Base-by-base conservation (phyloP, 1,140 invertebrate species). In the Ylistrum balloti region DNA sequence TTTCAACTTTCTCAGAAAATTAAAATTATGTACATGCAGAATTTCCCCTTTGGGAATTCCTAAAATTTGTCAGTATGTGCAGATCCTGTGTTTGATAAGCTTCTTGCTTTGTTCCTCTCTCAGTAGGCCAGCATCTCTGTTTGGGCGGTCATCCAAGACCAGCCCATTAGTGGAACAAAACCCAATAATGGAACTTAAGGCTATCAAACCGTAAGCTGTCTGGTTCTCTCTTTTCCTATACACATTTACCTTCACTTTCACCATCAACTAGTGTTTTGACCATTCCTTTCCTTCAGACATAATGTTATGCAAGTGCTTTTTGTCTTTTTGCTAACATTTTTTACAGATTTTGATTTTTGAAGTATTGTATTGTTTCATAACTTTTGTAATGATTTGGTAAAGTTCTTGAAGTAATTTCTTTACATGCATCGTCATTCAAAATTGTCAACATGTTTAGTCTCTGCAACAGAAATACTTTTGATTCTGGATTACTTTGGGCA, bases 281-380 rank as follows among this genome's bases (percentile, higher is more conserved):
- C 56, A 74, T 74, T 74, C 56, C 56, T 74, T 74, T 74, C 56
- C 56, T n/a, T 28, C n/a, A 74, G 56, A 74, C 56, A 74, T 74
- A 28, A 5, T 28, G n/a, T 74, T 45, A 9, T 74, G 56, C 56
- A 74, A n/a, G 22, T 56, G 45, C 45, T 56, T 74, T 45, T 74
- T n/a, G 22, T 28, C 22, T 3, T 74, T 74, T 74, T 74, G n/a
- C 56, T 74, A 74, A n/a, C 5, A 28, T n/a, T 74, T 74, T 5
- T 74, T 74, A 28, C 56, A 74, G 56, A 74, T 74, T 74, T 9
- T 45, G 17, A 17, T 45, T 7, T 45, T 17, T 45, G 41, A 45
- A 45, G 9, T 1, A 9, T 45, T 45, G 9, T 5, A 17, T 17
- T 13, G 7, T 13, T 45, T 13, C 17, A 17, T 9, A 17, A 45